These are phyloP conservation scores for Podarcis muralis DNA, from an alignment of 2,113 vertebrate species.

Conservation along the genomic window DNA sequence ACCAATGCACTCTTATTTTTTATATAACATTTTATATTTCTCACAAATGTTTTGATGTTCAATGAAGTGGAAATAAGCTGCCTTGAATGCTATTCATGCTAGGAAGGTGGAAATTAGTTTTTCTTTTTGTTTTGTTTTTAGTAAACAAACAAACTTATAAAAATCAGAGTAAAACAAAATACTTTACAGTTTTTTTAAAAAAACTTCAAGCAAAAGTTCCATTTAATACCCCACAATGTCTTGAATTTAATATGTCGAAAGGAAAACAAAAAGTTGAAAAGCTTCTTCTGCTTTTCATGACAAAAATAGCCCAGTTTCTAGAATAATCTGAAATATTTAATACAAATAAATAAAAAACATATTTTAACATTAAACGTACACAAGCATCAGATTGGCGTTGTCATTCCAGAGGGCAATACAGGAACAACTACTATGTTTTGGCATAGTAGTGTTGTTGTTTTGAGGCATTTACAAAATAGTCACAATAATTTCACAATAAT, in stretches of 20 bases:
- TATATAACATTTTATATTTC: background rate
- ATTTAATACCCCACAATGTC: background rate
- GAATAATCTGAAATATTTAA: background rate
- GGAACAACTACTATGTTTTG: conserved; percentile 70
- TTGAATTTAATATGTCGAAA: background rate
- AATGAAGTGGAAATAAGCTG: background rate
- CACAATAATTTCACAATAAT: conserved; percentile 60
- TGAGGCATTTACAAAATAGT: conserved; percentile 72
- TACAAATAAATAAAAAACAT: background rate
- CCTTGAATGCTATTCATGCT: background rate
- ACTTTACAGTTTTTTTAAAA: background rate
- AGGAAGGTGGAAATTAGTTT: background rate
- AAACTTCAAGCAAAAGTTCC: background rate
- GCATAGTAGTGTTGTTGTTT: conserved; percentile 60
- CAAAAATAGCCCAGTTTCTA: background rate
- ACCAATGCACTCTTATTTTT: background rate
- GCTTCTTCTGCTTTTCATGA: background rate
- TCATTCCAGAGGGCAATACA: conserved; percentile 18
- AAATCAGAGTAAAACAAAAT: background rate
- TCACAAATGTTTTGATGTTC: background rate
- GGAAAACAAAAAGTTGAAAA: background rate
- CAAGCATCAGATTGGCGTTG: background rate
- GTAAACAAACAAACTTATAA: background rate
- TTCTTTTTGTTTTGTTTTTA: background rate
- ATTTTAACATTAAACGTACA: background rate